phyloP scores from a whole-genome alignment of 2,113 vertebrate genomes.

The Holacanthus passer region DNA sequence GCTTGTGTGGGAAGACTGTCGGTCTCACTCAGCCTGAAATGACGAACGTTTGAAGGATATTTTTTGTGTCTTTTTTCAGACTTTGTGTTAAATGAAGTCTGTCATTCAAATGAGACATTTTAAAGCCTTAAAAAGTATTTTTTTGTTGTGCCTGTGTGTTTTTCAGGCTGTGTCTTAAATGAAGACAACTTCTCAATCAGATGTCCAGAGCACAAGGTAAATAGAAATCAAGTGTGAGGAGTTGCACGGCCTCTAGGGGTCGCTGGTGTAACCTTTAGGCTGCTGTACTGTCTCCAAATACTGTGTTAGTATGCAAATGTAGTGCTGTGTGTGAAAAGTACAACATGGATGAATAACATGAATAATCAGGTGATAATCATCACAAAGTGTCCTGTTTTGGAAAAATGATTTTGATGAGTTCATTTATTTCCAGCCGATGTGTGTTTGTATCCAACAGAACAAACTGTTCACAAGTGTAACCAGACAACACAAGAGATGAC shows the following conservation, averaged over 20 bases:
- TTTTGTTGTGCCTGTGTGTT: constrained; percentile 15
- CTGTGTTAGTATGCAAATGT: background rate
- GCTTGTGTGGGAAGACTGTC: constrained; percentile 16
- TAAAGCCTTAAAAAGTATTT: background rate
- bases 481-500: constrained; percentile 79
- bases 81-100: too few relatives aligned
- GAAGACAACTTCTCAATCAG: constrained; percentile 85
- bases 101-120: background rate
- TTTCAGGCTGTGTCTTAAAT: constrained; percentile 78
- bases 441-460: constrained; percentile 69
- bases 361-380: too few relatives aligned
- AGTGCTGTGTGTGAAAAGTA: background rate
- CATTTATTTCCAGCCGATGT: background rate
- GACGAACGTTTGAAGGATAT: background rate
- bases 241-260: constrained; percentile 11
- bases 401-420: background rate
- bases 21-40: background rate
- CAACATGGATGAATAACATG: too few relatives aligned
- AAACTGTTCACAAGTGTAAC: constrained; percentile 61
- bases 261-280: background rate
- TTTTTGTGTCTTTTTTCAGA: background rate
- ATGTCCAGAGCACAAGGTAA: constrained; percentile 85
- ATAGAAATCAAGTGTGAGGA: background rate
- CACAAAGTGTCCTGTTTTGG: background rate
- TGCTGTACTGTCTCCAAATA: background rate